Conservation (phyloP, 2,888 invertebrate genomes). For the Orthosia gothica region DNA sequence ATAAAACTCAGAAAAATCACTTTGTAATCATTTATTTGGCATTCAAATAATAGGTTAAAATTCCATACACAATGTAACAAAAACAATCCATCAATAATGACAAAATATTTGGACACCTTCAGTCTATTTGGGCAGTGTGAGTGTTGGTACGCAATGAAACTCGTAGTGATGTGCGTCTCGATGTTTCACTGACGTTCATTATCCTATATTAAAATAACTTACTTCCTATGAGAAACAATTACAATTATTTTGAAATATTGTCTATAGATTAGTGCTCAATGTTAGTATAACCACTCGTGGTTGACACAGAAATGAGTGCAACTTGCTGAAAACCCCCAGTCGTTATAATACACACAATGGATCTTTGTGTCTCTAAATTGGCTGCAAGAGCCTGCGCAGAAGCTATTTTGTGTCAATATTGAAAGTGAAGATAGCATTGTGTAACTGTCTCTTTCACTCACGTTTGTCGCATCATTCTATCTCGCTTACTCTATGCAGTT, state of each 20-base stretch:
- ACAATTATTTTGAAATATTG: slow-evolving; percentile 65
- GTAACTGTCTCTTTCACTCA: no score
- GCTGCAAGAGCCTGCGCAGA: no score
- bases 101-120: slow-evolving; percentile 90
- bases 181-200: slow-evolving; percentile 67
- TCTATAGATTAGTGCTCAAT: slow-evolving; percentile 64
- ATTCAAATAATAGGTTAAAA: slow-evolving; percentile 89
- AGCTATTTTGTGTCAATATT: no score
- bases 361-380: no score
- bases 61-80: slow-evolving; percentile 89
- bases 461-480: no score
- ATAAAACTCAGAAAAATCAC: slow-evolving; percentile 68
- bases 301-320: slow-evolving; percentile 15
- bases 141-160: slow-evolving; percentile 72
- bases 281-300: slow-evolving; percentile 41
- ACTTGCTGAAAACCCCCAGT: not conserved
- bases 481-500: no score
- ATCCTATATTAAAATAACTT: slow-evolving; percentile 72
- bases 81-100: slow-evolving; percentile 85
- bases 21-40: slow-evolving; percentile 89
- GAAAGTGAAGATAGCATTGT: no score
- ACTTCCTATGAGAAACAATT: slow-evolving; percentile 68
- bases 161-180: slow-evolving; percentile 64
- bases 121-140: slow-evolving; percentile 89
- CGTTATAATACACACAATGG: no score